phyloP scores from a whole-genome alignment of 2,797 vertebrate species.

The Phyllotis vaccarum region DNA sequence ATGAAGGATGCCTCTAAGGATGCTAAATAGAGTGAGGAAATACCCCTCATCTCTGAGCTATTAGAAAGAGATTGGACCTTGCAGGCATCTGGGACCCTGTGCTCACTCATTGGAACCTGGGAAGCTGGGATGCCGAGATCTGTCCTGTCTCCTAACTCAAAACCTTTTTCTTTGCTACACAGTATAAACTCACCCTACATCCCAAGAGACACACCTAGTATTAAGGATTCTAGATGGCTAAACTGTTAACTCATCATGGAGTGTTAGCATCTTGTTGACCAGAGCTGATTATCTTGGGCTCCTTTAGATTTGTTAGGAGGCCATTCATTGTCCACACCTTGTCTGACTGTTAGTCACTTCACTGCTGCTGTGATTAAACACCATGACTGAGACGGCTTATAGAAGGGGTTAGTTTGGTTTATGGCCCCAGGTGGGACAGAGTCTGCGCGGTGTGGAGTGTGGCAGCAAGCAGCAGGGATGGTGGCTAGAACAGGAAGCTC shows the following conservation, averaged over 20 bases:
- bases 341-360: background rate
- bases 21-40: background rate
- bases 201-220: background rate
- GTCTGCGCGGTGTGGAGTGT: background rate
- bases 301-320: background rate
- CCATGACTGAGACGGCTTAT: background rate
- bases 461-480: background rate
- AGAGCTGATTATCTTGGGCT: background rate
- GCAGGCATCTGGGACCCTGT: background rate
- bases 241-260: background rate
- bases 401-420: background rate
- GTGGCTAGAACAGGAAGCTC: background rate
- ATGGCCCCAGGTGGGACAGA: background rate
- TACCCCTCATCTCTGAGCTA: accelerated
- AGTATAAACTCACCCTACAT: background rate
- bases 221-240: background rate
- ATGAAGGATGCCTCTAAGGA: background rate
- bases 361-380: background rate
- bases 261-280: background rate
- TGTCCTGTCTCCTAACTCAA: background rate
- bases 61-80: background rate
- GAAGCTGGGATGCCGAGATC: background rate
- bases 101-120: background rate
- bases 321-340: background rate
- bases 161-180: background rate